Evolutionary conservation across 2,888 invertebrate genomes (phyloP), one percentile per base, ranked within the genome.

Genomic region (Magallana nippona): DNA sequence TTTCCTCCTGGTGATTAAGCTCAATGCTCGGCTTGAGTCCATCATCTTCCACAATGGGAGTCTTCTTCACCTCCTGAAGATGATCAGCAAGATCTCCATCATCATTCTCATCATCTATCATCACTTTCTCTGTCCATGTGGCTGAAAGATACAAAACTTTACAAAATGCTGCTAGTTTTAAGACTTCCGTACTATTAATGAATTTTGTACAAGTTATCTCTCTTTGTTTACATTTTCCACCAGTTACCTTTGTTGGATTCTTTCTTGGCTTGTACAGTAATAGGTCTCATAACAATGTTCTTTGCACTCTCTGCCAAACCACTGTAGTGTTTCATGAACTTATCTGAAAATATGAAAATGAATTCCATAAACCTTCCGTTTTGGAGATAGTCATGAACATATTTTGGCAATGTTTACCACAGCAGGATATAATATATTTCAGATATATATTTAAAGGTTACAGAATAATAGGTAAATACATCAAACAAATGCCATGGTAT

Each of bases 1-100:
- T 90, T 84, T 95, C 95, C 89, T 95, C 95, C 89, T 95, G 95
- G 95, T 95, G 84, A 95, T 95, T 89, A 32, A 71, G 71, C 32
- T 71, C 71, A 13, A 71, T 71, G 5, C 95, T 95, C 17, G 63
- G 58, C 44, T n/a, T 62, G 22, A 79, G 63, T 19, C 79, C 79
- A 19, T 78, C 80, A 27, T 77, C 60, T 22, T 81, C 83, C 22
- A 60, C 81, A 10, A 71, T 58, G 5, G 62, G 78, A 10, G 62
- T 56, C 13, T 81, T 71, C 32, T 71, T 71, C 15, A 71, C 71
- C 15, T 71, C 71, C 15, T 71, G 32, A 79, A 79, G 57, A 5
- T 80, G 57, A n/a, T 71, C 84, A 15, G 56, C 19, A 13, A 32
- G 63, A n/a, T 82, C 78, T 13, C 56, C 44, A 27, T 81, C 78